Base-by-base conservation (phyloP, 2,113 vertebrate genomes). In the Psephotus haematonotus region DNA sequence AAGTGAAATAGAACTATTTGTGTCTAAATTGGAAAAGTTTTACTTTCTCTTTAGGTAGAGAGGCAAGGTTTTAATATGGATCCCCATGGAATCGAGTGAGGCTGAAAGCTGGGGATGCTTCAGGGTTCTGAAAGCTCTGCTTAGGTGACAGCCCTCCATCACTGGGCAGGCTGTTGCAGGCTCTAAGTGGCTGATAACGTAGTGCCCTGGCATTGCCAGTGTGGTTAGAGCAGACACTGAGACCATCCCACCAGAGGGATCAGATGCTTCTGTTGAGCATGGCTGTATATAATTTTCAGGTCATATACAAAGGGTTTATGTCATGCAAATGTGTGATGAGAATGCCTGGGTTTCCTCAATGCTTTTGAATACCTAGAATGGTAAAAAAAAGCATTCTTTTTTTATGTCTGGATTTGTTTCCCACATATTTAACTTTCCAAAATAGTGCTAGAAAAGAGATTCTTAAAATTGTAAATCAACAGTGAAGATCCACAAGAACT, bases 121-220 rank as follows among this genome's bases (percentile, higher is more conserved):
- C 1, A 1, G n/a, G 17, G 17, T 82, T n/a, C 68, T 62, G 62
- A 63, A 55, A 80, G 28, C 28, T 47, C 62, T 44, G 8, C 1
- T 0, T 8, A 62, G 35, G 41, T 59, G 43, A 46, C 11, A 52
- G 59, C 5, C 4, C 5, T 63, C 19, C 2, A 3, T 62, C 1
- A 0, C 11, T 0, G 1, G 28, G 9, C 59, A 52, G 44, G 18
- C 9, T 80, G 5, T 12, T 67, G 50, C 17, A 23, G 31, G 24
- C 6, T 79, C 44, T 37, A 13, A 35, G 3, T 27, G 14, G 9
- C 25, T 43, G 65, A 59, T 46, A 67, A 39, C 0, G 1, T 23
- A 60, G 44, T 1, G 1, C 27, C 13, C 39, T 52, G 37, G 12
- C 25, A 35, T 33, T 75, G 47, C 31, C 27, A 28, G 11, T 16